Evolutionary conservation across 2,797 vertebrate species (phyloP).

Genomic region (Labeo calbasu): DNA sequence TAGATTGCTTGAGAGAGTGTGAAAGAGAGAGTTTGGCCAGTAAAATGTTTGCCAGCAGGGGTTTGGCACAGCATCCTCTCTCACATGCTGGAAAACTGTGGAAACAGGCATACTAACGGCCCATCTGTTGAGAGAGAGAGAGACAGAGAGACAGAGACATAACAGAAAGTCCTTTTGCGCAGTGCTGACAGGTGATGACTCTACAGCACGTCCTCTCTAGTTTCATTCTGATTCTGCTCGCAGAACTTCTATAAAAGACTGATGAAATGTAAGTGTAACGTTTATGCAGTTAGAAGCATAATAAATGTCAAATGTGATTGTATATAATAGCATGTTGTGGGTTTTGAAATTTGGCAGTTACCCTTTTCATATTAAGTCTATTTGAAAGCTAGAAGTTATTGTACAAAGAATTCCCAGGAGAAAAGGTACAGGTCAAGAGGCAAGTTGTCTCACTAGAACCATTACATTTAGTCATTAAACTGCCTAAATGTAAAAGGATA

Average conservation of each 20-base stretch:
- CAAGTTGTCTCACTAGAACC: background rate
- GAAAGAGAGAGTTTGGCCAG: constrained; percentile 38
- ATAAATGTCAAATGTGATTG: background rate
- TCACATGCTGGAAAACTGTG: constrained; percentile 54
- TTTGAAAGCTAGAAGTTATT: background rate
- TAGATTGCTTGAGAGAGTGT: background rate
- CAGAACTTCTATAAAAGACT: background rate
- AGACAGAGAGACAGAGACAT: constrained; percentile 10
- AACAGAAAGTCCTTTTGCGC: constrained; percentile 21
- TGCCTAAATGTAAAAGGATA: background rate
- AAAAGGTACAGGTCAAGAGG: background rate
- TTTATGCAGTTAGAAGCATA: background rate
- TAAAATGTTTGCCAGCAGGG: constrained; percentile 52
- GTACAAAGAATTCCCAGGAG: background rate
- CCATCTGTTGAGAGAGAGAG: constrained; percentile 53
- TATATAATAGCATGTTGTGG: background rate
- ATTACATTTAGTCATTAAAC: background rate
- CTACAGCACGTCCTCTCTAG: background rate
- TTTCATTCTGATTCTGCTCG: background rate
- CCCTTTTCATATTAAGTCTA: background rate
- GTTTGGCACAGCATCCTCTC: constrained; percentile 54
- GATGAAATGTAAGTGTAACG: background rate
- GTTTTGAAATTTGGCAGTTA: background rate
- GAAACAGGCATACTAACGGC: constrained; percentile 52
- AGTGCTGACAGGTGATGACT: constrained; percentile 40